These are phyloP conservation scores for Urechis unicinctus DNA, from an alignment of 2,888 invertebrate species.

Conservation along the genomic window DNA sequence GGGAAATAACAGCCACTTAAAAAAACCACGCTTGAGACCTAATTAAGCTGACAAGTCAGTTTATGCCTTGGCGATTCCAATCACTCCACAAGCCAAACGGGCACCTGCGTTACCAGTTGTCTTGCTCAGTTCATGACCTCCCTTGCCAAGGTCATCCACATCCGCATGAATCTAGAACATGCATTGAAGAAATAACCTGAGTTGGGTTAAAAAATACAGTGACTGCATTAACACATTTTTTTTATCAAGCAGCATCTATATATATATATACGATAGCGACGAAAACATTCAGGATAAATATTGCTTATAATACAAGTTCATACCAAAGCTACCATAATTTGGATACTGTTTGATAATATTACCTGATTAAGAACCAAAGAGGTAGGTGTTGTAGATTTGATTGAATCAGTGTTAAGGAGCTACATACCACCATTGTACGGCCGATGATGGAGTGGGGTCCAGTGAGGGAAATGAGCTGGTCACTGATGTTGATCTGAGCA, in stretches of 20 bases:
- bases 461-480: constrained; percentile 35
- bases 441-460: constrained; percentile 48
- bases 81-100: constrained; percentile 81
- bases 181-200: neutral
- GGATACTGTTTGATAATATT: no score
- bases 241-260: neutral
- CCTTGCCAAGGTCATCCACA: constrained; percentile 85
- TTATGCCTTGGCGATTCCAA: constrained; percentile 60
- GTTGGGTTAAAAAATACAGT: neutral
- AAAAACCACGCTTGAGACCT: no score
- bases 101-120: constrained; percentile 92
- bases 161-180: constrained; percentile 75
- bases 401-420: no score
- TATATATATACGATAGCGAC: neutral
- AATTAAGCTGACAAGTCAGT: no score
- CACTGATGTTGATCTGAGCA: constrained; percentile 35
- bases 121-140: constrained; percentile 86
- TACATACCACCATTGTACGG: constrained; percentile 46
- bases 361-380: no score
- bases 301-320: no score
- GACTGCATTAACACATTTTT: neutral
- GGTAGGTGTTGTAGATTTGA: no score
- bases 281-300: neutral
- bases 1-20: no score
- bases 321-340: no score